A percentile compares a stretch with the other conserved stretches of the same genome.
These are phyloP conservation scores for Genyomyrus donnyi DNA, from an alignment of 2,113 vertebrate genomes.

Conservation along the genomic window DNA sequence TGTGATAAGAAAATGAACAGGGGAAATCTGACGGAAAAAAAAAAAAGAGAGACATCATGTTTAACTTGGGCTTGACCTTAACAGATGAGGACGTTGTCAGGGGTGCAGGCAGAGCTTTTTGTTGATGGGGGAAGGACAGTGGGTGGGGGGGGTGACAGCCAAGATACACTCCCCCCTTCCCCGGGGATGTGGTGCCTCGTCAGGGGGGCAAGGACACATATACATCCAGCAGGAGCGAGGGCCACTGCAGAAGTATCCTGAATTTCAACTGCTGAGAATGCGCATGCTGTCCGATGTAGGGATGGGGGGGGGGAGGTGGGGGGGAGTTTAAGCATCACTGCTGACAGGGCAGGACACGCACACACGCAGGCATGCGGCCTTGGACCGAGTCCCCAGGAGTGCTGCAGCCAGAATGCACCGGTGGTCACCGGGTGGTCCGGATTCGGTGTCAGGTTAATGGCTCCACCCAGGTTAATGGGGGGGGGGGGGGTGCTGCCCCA, in stretches of 20 bases:
- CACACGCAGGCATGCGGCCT: neutral
- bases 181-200: neutral
- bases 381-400: neutral
- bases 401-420: neutral
- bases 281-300: neutral
- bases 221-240: neutral
- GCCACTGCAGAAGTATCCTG: neutral
- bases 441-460: neutral
- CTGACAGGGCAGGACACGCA: neutral
- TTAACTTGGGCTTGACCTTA: conserved; percentile 67
- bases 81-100: conserved; percentile 60
- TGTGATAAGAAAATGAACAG: conserved; percentile 48
- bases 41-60: conserved; percentile 60
- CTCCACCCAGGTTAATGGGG: neutral
- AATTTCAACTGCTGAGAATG: neutral
- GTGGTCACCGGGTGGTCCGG: neutral
- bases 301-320: neutral
- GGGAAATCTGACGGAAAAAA: conserved; percentile 37
- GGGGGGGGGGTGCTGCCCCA: neutral
- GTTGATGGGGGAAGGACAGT: neutral
- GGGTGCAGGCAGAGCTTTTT: conserved; percentile 42
- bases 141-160: conserved; percentile 26
- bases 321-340: neutral
- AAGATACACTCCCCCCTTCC: conserved; percentile 26
- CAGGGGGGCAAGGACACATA: neutral